Percentiles rank a stretch among this genome's conserved stretches.
phyloP scores from a whole-genome alignment of 2,797 vertebrate species.

The Sebastes wilsoni region DNA sequence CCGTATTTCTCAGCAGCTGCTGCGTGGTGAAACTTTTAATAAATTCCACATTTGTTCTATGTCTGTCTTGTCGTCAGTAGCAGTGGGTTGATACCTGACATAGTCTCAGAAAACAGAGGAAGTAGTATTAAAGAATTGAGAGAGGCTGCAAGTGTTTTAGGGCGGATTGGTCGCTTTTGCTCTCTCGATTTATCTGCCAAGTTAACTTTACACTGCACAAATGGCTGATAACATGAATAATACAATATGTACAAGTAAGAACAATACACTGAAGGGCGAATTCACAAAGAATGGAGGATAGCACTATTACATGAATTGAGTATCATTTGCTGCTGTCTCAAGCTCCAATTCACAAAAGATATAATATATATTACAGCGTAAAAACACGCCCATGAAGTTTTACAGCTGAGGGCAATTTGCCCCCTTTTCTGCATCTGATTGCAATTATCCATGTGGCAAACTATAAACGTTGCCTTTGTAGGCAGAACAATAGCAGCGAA shows the following conservation, averaged over 20 bases:
- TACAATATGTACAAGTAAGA: background rate
- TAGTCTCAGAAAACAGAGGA: background rate
- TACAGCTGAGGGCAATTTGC: background rate
- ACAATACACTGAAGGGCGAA: background rate
- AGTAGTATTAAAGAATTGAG: background rate
- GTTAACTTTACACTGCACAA: background rate
- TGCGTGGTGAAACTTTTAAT: background rate
- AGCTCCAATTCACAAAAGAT: no score
- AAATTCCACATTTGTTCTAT: background rate
- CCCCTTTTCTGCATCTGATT: background rate
- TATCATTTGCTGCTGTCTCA: background rate
- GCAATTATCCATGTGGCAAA: background rate
- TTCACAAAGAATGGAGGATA: background rate
- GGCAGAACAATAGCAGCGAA: background rate
- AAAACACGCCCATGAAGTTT: background rate
- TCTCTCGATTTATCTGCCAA: background rate
- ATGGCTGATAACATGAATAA: background rate
- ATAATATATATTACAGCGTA: background rate
- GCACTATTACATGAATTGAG: background rate
- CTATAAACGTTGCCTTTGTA: no score
- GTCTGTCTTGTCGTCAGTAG: background rate
- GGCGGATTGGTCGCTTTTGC: background rate
- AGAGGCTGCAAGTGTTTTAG: background rate
- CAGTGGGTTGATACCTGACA: background rate
- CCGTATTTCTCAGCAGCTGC: background rate